Base-by-base conservation (phyloP, 2,113 vertebrate species). In the Nipponia nippon region DNA sequence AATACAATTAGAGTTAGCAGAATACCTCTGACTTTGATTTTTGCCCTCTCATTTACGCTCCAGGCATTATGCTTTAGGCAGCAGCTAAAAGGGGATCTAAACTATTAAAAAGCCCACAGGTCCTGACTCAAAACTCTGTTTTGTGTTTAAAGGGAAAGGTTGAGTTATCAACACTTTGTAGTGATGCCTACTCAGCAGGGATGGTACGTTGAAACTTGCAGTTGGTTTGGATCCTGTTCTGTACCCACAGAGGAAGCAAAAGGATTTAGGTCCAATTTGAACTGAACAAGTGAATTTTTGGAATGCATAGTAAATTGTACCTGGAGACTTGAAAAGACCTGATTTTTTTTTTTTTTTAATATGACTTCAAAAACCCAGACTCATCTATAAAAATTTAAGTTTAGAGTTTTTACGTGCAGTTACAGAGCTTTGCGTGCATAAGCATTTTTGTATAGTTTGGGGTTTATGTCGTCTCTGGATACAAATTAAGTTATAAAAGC, bases 131-230 rank as follows among this genome's bases (percentile, higher is more conserved):
- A 91, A 93, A 75, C 8, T 40, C 55, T 71, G 73, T 91, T 96
- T 97, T 58, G 87, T 93, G 90, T 95, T 91, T 84, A 90, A 97
- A 97, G 67, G 83, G 87, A 89, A 89, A 87, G 52, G 82, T 22
- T 97, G 87, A 83, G 55, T 75, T 96, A 93, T 94, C 58, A 83
- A 0, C 0, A 1, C 91, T 97, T 93, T 93, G 84, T 95, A 95
- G 91, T 42, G 61, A 40, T 82, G 82, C 52, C 90, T 75, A 0
- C 88, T 96, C 93, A 93, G 94, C n/a, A 40, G 78, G 56, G 56
- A 85, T 58, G 77, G 47, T 23, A 19, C 79, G 34, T 0, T 73
- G 75, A 91, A 93, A 92, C 36, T 56, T 95, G 80, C 87, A 72
- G 49, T 0, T 2, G 50, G 55, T 87, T 93, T 79, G 85, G 47